These are phyloP conservation scores for Bufo bufo DNA, from an alignment of 2,113 vertebrate species.

Conservation along the genomic window DNA sequence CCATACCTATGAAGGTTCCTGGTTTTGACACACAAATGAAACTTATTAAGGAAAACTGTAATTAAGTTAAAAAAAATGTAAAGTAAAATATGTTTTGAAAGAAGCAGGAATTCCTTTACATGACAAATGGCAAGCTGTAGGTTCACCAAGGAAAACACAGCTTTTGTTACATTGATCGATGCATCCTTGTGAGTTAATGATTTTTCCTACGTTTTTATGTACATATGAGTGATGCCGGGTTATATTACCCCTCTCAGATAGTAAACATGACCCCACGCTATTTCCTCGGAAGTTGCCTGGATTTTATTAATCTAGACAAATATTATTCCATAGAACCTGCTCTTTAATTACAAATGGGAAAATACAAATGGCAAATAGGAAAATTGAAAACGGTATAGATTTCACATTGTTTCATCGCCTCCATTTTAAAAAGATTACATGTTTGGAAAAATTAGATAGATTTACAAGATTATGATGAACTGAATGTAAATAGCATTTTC, in stretches of 20 bases:
- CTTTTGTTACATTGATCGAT: slow-evolving; percentile 41
- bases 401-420: slow-evolving; percentile 17
- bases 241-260: slow-evolving; percentile 28
- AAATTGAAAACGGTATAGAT: slow-evolving; percentile 20
- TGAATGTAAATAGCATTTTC: slow-evolving; percentile 3
- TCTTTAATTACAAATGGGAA: background rate
- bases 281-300: slow-evolving; percentile 8
- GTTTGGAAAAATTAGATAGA: background rate
- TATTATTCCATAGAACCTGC: slow-evolving; percentile 1
- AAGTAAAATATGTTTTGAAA: slow-evolving; percentile 1
- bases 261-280: slow-evolving; percentile 16
- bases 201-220: slow-evolving; percentile 25
- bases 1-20: too few relatives aligned
- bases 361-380: background rate
- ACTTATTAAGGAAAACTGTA: background rate
- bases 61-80: background rate
- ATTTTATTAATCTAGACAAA: slow-evolving; percentile 42
- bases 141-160: slow-evolving; percentile 45
- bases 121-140: slow-evolving; percentile 42
- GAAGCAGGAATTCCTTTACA: slow-evolving; percentile 22
- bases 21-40: background rate
- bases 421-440: slow-evolving; percentile 7
- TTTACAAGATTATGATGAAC: background rate
- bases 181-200: slow-evolving; percentile 23
- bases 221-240: slow-evolving; percentile 36